A percentile compares a stretch with the other conserved stretches of the same genome.
phyloP scores from a whole-genome alignment of 2,888 invertebrate genomes.

The Cephus runcator region DNA sequence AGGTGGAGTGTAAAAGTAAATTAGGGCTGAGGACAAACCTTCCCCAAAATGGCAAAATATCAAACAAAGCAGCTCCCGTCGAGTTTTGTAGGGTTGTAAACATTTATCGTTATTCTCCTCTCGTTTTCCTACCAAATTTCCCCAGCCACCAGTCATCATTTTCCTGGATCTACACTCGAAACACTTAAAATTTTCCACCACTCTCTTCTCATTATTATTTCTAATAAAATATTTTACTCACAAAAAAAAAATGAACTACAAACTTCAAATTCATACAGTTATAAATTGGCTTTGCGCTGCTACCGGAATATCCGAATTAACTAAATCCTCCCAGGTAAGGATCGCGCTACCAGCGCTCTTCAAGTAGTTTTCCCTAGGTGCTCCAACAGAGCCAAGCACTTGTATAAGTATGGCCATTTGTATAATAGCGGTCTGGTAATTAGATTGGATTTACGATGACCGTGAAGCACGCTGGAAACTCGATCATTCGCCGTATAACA shows the following conservation, averaged over 20 bases:
- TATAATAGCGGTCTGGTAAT: background rate
- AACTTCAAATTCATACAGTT: background rate
- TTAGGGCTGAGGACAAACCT: background rate
- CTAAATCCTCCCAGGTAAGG: background rate
- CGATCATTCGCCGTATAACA: background rate
- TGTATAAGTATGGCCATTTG: background rate
- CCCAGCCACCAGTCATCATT: background rate
- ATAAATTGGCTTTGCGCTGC: background rate
- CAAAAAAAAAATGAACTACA: background rate
- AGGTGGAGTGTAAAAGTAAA: background rate
- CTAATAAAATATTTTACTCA: background rate
- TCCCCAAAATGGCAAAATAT: background rate
- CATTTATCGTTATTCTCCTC: background rate
- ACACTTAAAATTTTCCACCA: background rate
- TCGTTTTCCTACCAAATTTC: background rate
- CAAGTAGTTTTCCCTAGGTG: background rate
- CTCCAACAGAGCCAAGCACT: background rate
- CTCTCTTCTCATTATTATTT: background rate
- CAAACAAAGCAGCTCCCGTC: background rate
- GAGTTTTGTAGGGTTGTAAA: background rate
- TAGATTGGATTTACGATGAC: background rate
- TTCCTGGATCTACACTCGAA: background rate
- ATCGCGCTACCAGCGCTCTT: background rate
- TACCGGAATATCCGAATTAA: background rate
- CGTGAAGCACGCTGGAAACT: background rate